Base-by-base conservation (phyloP, 2,888 invertebrate genomes). In the Agrochola lychnidis region DNA sequence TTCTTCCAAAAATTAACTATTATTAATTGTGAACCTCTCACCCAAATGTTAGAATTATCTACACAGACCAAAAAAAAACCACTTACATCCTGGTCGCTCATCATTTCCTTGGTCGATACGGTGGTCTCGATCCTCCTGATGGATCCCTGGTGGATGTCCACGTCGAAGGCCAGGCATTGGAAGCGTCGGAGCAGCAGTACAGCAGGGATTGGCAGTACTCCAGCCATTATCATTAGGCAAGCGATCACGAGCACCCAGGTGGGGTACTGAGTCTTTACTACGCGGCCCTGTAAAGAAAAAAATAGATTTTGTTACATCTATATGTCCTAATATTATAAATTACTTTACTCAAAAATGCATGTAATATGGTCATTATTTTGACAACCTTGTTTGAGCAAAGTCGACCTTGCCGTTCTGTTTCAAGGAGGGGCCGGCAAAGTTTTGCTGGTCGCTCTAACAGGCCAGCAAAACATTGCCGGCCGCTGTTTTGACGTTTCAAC, bases 91-190 rank as follows among this genome's bases (percentile, higher is more conserved):
- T 98, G 98, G 90, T 99, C 99, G 84, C 98, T 98, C 97, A 99
- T 99, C 99, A 99, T 99, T 95, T 99, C 99, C 94, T 99, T 99
- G 45, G 99, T 99, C 40, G 99, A 99, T 19, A 99, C 98, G 0
- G 99, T 99, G 51, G 99, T 99, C 93, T 99, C 99, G 90, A 99
- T 99, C 88, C 99, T 97, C 89, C 99, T 97, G 93, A 99, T 99
- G 83, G 99, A 99, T 48, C 98, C 99, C 96, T 99, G 98, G 93
- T 99, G 99, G 91, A 99, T 99, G 94, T 99, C 98, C 90, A 98
- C 97, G 92, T 99, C 99, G 88, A 98, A 97, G 88, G 98, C 98
- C 83, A 98, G 97, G 92, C 98, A 98, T 94, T 99, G 99, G 97
- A 98, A 99, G 92, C 98, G 97, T 82, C 99, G 97, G 90, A 99